Base-by-base conservation (phyloP, 2,888 invertebrate genomes). In the Smittia aterrima region DNA sequence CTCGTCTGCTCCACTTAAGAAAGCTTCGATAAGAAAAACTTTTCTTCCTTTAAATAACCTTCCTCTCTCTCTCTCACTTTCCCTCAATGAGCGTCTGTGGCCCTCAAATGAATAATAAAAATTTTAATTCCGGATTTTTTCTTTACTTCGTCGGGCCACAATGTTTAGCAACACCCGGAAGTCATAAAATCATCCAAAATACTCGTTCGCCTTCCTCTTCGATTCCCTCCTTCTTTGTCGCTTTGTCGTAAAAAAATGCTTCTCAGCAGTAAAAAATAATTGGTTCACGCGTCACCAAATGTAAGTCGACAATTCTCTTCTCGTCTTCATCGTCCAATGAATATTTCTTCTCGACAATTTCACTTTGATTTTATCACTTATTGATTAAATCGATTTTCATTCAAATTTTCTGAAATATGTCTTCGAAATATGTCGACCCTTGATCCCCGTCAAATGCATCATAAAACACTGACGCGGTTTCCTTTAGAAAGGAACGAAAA, bases 231-330 rank as follows among this genome's bases (percentile, higher is more conserved):
- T 47, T 47, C 47, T 6, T n/a, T 47, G 11, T 47, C 47, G 2
- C 22, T 58, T 3, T 47, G 38, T 68, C 70, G 54, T 70, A 70
- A 70, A 70, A 62, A 70, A 54, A 54, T 54, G 25, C 53, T 47
- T 70, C 70, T 53, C 54, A 27, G 70, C 41, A 24, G 70, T 70
- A 70, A 70, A 68, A 68, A 53, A 70, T 70, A 70, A 70, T 70
- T 70, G 70, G 54, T 41, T 54, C 70, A 70, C 70, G 70, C 70
- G 27, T 70, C 70, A 54, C 53, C 18, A 32, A 54, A 9, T 27
- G 1, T 16, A 7, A 7, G n/a, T 3, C 22, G 13, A 11, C 27
- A 20, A 58, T 22, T 20, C 18, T 22, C 18, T 18, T n/a, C 4
- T 16, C 4, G 4, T 47, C 53, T 13, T 18, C n/a, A n/a, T 6